Evolutionary conservation across 1,140 invertebrate species (phyloP), one percentile per base, ranked within the genome.

Genomic region (Micrasema longulum): DNA sequence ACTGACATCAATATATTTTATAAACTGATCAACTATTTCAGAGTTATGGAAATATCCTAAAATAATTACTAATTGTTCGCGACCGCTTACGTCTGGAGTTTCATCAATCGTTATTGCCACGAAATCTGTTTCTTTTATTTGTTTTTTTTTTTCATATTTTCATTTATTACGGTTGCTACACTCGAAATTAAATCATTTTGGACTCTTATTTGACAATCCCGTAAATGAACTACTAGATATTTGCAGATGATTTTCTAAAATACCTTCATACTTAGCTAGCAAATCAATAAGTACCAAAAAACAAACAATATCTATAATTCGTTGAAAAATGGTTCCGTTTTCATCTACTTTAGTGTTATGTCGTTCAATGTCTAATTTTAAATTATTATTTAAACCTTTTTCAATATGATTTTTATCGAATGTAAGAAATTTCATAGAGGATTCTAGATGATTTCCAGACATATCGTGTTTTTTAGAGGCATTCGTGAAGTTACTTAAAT

Each of bases 1-100:
- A 72, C 55, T 71, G 10, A 77, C 72, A 57, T 77, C 65, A 20
- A 71, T 18, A 73, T 74, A 78, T 16, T 71, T 71, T 14, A 77
- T 67, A 65, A 78, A 77, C 47, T 72, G 35, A 67, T 78, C 77
- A 35, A 64, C 23, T 35, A 77, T 53, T 48, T 71, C 45, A 12
- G 35, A 35, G 20, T 52, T 35, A 48, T n/a, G 18, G 23, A 64
- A 75, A 69, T 75, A 75, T 45, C 73, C 22, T 1, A 75, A 35
- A 35, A 72, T 57, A 0, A 75, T n/a, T 18, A 26, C 50, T 18
- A 75, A 62, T 20, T 75, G 73, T 50, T 72, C 64, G n/a, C 47
- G 36, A 26, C 50, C 20, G 38, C 70, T 69, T 11, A 75, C 70
- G 35, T 75, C 73, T 23, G 73, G 70, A 22, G 73, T 72, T 75